Conservation (phyloP, 2,113 vertebrate species). For the Silurus meridionalis region DNA sequence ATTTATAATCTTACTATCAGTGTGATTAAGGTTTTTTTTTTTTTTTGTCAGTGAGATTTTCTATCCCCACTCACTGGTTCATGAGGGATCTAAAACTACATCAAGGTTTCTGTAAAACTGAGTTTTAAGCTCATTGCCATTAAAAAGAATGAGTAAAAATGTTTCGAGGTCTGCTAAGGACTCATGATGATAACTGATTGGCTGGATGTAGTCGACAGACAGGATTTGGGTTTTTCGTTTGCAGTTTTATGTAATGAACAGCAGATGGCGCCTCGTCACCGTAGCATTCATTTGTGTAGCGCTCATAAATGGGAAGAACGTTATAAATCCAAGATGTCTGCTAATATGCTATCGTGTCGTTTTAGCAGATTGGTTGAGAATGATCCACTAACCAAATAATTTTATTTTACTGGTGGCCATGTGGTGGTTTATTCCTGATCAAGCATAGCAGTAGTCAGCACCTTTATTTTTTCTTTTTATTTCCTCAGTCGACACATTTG, state of each 20-base stretch:
- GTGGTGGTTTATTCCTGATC: not conserved
- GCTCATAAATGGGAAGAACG: not conserved
- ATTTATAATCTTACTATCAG: not conserved
- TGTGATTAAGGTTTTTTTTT: not conserved
- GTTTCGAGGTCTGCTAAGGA: not conserved
- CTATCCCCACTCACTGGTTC: not conserved
- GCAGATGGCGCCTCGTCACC: slow-evolving; percentile 50
- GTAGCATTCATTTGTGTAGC: not conserved
- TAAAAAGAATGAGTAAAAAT: too few relatives aligned
- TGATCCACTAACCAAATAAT: not conserved
- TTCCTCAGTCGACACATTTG: not conserved
- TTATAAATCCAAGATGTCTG: not conserved
- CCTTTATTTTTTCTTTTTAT: too few relatives aligned
- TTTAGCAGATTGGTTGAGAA: not conserved
- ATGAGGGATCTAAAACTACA: not conserved
- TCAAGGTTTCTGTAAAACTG: not conserved
- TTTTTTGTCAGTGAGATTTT: not conserved
- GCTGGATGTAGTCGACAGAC: not conserved
- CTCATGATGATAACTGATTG: not conserved
- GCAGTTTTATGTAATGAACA: slow-evolving; percentile 32
- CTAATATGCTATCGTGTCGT: not conserved
- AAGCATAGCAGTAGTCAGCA: not conserved
- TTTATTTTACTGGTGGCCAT: too few relatives aligned
- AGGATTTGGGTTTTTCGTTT: not conserved
- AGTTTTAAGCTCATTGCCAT: not conserved